Evolutionary conservation across 2,113 vertebrate genomes (phyloP), one percentile per base, ranked within the genome.

Genomic region (Maccullochella peelii): DNA sequence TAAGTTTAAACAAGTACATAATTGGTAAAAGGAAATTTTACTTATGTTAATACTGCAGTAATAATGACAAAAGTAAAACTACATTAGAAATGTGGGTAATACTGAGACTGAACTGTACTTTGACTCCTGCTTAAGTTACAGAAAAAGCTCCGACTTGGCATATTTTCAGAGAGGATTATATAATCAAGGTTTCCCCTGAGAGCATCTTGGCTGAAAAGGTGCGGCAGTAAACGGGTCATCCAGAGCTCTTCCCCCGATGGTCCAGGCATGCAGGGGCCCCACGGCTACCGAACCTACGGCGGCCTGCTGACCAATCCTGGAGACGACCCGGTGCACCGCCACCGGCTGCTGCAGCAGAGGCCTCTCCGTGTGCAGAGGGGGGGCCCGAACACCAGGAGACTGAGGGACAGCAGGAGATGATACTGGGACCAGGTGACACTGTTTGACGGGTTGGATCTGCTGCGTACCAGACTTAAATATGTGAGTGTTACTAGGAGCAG

Each of bases 271-370:
- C 70, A 97, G 94, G 0, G 98, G 95, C 10, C 94, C 92, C 8
- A 97, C 94, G 0, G 97, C 95, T 9, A 98, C 96, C 0, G 98
- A 98, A 3, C 97, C 97, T 1, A 96, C 95, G 0, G 98, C 95
- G 0, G 95, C 96, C 90, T 97, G 97, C 72, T 95, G 97, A 71
- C 96, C 96, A 79, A 96, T 95, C 68, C 97, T 96, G 47, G 97
- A 97, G 52, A 99, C 95, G 20, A 99, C 96, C n/a, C 97, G 96
- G 91, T 97, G 97, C 65, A 98, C 97, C 9, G 96, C 96, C 47
- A 98, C 97, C 58, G 97, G 97, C 93, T 96, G 96, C 93, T 96
- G 95, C 44, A 92, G 90, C 76, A 93, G 79, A 18, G 96, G 95
- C 0, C 93, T 91, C 5, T 95, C 85, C 40, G 94, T 92, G 89